Percentiles rank a stretch among this genome's conserved stretches.
phyloP scores from a whole-genome alignment of 2,888 invertebrate species.

The Sisyra nigra region DNA sequence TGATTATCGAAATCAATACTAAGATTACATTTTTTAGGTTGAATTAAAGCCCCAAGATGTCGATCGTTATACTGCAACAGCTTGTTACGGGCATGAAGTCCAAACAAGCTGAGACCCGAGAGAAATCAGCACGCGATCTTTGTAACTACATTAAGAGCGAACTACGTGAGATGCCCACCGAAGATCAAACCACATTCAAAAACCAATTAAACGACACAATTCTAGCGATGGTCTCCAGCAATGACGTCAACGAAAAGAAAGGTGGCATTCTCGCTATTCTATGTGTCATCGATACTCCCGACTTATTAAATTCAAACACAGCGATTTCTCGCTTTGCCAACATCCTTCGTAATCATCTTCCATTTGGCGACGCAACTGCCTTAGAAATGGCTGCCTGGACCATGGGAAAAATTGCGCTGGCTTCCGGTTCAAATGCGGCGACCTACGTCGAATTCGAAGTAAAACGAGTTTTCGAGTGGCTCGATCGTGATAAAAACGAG shows the following conservation, averaged over 20 bases:
- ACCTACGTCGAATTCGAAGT: constrained; percentile 98
- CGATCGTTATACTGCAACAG: constrained; percentile 43
- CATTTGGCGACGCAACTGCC: constrained; percentile 80
- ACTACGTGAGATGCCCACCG: constrained; percentile 73
- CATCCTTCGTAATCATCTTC: constrained; percentile 75
- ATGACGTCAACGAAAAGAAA: constrained; percentile 86
- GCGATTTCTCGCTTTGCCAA: constrained; percentile 85
- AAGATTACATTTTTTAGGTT: too few species aligned
- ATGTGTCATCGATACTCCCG: constrained; percentile 73
- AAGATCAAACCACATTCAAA: constrained; percentile 79
- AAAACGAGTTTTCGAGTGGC: constrained; percentile 89
- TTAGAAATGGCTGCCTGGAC: constrained; percentile 96
- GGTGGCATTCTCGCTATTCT: constrained; percentile 92
- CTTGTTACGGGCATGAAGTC: constrained; percentile 82
- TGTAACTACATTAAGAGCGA: constrained; percentile 85
- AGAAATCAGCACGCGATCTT: constrained; percentile 76
- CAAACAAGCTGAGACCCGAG: constrained; percentile 67
- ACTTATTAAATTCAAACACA: constrained; percentile 81
- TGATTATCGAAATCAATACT: too few species aligned
- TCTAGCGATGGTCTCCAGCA: constrained; percentile 88
- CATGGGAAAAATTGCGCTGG: constrained; percentile 79
- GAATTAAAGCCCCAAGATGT: too few species aligned
- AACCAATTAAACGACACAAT: constrained; percentile 93
- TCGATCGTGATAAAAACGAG: constrained; percentile 80
- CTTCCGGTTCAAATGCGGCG: constrained; percentile 84